These are phyloP conservation scores for Hystrix brachyura DNA, from an alignment of 2,113 vertebrate genomes.

Conservation along the genomic window DNA sequence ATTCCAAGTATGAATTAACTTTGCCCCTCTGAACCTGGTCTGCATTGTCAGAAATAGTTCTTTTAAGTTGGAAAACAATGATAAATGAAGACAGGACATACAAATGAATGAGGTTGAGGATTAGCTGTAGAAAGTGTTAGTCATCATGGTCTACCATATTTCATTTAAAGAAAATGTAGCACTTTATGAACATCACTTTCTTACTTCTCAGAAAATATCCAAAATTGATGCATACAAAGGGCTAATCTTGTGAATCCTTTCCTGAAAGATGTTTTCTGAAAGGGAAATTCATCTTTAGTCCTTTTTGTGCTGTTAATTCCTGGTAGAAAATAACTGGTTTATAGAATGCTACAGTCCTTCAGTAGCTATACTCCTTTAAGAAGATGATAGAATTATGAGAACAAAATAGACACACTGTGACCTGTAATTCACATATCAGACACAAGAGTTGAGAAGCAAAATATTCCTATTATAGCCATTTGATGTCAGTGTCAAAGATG, in stretches of 20 bases:
- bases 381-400: not conserved
- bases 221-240: not conserved
- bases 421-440: not conserved
- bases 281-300: not conserved
- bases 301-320: not conserved
- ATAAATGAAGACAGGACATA: not conserved
- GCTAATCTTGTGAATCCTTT: not conserved
- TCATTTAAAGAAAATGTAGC: not conserved
- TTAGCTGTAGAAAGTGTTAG: not conserved
- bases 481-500: not conserved
- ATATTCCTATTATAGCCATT: not conserved
- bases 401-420: not conserved
- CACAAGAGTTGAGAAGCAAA: not conserved
- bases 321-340: not conserved
- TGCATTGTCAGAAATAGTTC: not conserved
- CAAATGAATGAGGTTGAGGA: not conserved
- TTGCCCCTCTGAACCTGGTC: not conserved
- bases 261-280: slow-evolving; percentile 27
- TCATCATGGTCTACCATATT: not conserved
- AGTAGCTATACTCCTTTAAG: not conserved
- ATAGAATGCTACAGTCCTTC: not conserved
- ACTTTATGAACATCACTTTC: not conserved
- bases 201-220: not conserved
- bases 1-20: not conserved
- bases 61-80: not conserved